Percentiles rank a stretch among this genome's conserved stretches.
These are phyloP conservation scores for Pachypanchax playfairii DNA, from an alignment of 2,113 vertebrate genomes.

Conservation along the genomic window DNA sequence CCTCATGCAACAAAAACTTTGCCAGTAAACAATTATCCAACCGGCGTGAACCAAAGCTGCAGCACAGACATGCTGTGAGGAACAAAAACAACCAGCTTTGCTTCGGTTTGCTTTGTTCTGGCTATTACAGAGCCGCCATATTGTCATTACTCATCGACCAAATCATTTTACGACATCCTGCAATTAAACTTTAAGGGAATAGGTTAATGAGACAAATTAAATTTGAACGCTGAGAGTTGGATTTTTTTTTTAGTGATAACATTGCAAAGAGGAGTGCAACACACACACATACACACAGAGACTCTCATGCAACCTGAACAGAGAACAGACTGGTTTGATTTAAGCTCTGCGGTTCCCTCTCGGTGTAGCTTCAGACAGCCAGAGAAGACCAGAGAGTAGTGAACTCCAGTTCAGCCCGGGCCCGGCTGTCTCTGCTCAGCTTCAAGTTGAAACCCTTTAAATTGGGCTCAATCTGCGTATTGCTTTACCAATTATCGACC, in stretches of 20 bases:
- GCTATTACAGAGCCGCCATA: conserved; percentile 63
- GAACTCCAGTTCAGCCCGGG: conserved; percentile 62
- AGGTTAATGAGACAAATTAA: conserved; percentile 75
- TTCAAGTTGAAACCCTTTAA: conserved; percentile 71
- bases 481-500: conserved; percentile 75
- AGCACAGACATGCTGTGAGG: conserved; percentile 62
- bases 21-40: conserved; percentile 68
- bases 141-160: conserved; percentile 76
- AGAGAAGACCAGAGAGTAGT: conserved; percentile 52
- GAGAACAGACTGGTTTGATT: conserved; percentile 72
- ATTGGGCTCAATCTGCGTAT: conserved; percentile 77
- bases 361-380: conserved; percentile 60
- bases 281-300: conserved; percentile 19
- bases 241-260: conserved; percentile 70
- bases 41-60: conserved; percentile 58
- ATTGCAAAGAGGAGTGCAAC: conserved; percentile 45
- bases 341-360: conserved; percentile 63
- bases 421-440: conserved; percentile 65
- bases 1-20: conserved; percentile 60
- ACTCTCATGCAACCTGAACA: conserved; percentile 54
- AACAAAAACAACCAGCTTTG: conserved; percentile 55
- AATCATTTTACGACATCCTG: conserved; percentile 77
- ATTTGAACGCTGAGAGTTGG: conserved; percentile 65
- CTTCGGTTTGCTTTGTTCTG: conserved; percentile 66
- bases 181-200: conserved; percentile 73